These are phyloP conservation scores for Pseudorectes ferrugineus DNA, from an alignment of 2,113 vertebrate species.

Conservation along the genomic window DNA sequence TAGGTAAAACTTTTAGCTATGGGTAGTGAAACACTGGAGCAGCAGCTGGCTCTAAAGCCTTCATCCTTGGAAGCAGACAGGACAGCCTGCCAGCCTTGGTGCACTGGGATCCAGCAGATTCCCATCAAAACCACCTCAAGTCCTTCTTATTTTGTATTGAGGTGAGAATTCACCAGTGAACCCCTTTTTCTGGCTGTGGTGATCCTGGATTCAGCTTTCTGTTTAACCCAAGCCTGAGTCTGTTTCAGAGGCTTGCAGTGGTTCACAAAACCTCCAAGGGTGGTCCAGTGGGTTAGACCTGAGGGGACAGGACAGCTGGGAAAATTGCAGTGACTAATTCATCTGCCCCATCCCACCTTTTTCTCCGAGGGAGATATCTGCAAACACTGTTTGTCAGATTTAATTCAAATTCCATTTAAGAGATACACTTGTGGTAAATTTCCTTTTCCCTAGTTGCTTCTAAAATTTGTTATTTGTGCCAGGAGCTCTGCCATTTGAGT, in stretches of 20 bases:
- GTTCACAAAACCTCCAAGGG: not conserved
- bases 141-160: not conserved
- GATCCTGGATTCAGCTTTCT: not conserved
- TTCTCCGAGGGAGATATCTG: not conserved
- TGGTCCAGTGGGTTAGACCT: not conserved
- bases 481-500: not conserved
- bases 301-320: not conserved
- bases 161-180: not conserved
- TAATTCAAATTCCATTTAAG: not conserved
- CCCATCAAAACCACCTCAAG: not conserved
- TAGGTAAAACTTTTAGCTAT: not conserved
- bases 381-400: not conserved
- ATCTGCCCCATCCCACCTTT: not conserved
- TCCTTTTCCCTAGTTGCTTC: not conserved
- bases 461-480: slow-evolving; percentile 5
- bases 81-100: not conserved
- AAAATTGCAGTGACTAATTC: not conserved
- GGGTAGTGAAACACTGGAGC: not conserved
- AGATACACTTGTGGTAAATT: not conserved
- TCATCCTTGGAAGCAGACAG: not conserved
- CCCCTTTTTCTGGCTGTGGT: not conserved
- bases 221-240: not conserved
- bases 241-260: not conserved
- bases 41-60: not conserved
- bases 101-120: not conserved